Base-by-base conservation (phyloP, 2,888 invertebrate genomes). In the Bimastos eiseni region DNA sequence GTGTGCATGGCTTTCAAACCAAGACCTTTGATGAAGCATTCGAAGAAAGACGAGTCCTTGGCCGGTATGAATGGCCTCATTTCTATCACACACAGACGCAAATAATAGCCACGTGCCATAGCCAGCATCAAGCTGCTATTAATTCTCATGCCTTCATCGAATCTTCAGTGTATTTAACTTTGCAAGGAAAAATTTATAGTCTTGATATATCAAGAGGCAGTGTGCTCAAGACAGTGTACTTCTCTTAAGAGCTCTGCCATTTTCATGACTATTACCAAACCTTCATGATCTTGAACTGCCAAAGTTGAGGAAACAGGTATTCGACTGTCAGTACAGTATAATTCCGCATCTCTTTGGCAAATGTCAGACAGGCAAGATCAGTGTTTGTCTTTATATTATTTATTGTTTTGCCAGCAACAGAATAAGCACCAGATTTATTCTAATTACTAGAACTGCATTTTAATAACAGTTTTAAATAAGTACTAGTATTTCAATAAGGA, bases 1-100 rank as follows among this genome's bases (percentile, higher is more conserved):
- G 86, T 86, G 36, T 86, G 86, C 37, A 86, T 36, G 86, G 86
- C 15, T 36, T 86, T 86, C 86, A 86, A 36, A 37, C 94, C 94
- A 91, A 94, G 92, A 83, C 93, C 93, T 88, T 37, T 86, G 86
- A 95, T 92, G 92, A 95, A 95, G 70, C 93, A 92, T 90, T 94
- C 94, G 93, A 95, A 95, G 89, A 93, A 92, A 11, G 91, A 91
- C 89, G 93, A 93, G 90, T 95, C 94, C 90, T 93, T 93, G 41
- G 94, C 94, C 24, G 94, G 94, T 88, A 95, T 94, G 91, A 95
- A 95, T 19, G 95, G 94, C 91, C 93, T 93, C 93, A 95, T 94
- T 90, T 94, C 95, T 94, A 70, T 70, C 70, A 70, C 30, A 6
- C 30, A 70, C 30, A 70, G 30, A 70, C 3, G n/a, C 70, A 70